These are phyloP conservation scores for Otis tarda DNA, from an alignment of 2,113 vertebrate species.

Conservation along the genomic window DNA sequence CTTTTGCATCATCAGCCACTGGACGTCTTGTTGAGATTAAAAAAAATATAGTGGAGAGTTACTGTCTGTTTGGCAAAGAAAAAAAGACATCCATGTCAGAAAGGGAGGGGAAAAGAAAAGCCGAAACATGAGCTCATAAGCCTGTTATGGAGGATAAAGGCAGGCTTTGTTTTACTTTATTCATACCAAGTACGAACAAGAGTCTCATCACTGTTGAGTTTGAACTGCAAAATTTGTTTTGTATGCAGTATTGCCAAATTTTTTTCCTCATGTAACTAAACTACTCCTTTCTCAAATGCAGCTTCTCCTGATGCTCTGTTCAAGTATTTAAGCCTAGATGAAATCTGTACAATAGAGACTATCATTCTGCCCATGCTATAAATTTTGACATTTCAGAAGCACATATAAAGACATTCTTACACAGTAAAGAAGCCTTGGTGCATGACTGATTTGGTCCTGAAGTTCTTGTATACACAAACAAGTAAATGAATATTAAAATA, in stretches of 20 bases:
- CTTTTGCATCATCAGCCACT: conserved; percentile 8
- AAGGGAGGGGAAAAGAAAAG: conserved; percentile 12
- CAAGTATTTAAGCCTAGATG: not conserved
- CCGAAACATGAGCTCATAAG: conserved; percentile 22
- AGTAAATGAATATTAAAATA: not conserved
- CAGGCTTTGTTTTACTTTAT: conserved; percentile 30
- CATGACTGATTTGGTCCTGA: not conserved
- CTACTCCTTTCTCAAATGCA: not conserved
- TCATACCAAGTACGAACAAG: conserved; percentile 16
- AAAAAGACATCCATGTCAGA: not conserved
- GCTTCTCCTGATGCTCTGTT: not conserved
- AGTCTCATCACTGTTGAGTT: conserved; percentile 44
- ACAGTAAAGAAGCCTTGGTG: not conserved
- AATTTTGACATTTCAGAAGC: not conserved
- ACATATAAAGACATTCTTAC: not conserved
- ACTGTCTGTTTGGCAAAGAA: not conserved
- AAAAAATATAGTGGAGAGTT: not conserved
- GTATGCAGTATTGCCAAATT: not conserved
- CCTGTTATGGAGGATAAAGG: conserved; percentile 2
- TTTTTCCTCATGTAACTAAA: not conserved
- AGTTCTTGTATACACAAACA: accelerated
- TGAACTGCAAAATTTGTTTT: not conserved
- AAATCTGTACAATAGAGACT: not conserved
- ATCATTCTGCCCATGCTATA: not conserved
- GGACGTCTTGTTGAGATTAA: conserved; percentile 8